Base-by-base conservation (phyloP, 2,888 invertebrate species). In the Papilio gigon region DNA sequence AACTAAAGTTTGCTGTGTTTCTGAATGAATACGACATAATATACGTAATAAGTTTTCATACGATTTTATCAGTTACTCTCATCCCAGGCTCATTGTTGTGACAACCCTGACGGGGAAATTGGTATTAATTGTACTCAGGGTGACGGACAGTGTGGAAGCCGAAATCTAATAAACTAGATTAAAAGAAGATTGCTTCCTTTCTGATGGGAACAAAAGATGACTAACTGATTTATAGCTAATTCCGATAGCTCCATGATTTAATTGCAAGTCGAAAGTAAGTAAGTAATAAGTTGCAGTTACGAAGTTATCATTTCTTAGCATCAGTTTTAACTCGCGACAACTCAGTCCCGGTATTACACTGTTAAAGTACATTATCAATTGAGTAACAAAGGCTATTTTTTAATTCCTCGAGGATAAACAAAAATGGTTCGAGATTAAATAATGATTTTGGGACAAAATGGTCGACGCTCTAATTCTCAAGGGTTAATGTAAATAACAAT, bases 151-250 rank as follows among this genome's bases (percentile, higher is more conserved):
- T 4, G 4, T n/a, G n/a, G 30, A 9, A 14, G 17, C 9, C 30
- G 53, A n/a, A 56, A n/a, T 30, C n/a, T n/a, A 56, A 56, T 56
- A 56, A 56, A 56, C 30, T 17, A 30, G 30, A 56, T 56, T 56
- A 30, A 30, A 56, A 56, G 53, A 56, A 30, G 17, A 56, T 30
- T 30, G 8, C 30, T 30, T 30, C 53, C n/a, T 11, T 9, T 30
- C 27, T 56, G 30, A 56, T 56, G 27, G 30, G 53, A 17, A 53
- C 27, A 0, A 50, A 53, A 27, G 12, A 22, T 53, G 27, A 53
- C 27, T 53, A 30, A 53, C 12, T 27, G 5, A 50, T 25, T 50
- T 25, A 25, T 25, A 2, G 25, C n/a, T n/a, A n/a, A n/a, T 27
- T 6, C 1, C 25, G 14, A 25, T 20, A 25, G 47, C 12, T 20